Conservation (phyloP, 2,113 vertebrate species). For the Oryctolagus cuniculus region mOryCun1.1 NC_091440.1:71451001-71451500, state of each 20-base stretch:
- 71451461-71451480: constrained; percentile 1
- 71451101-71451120: neutral
- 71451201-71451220: neutral
- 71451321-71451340: constrained; percentile 12
- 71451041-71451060: constrained; percentile 36
- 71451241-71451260: constrained; percentile 47
- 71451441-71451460: neutral
- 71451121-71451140: neutral
- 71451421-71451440: constrained; percentile 16
- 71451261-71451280: neutral
- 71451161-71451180: neutral
- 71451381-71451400: constrained; percentile 46
- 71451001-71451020: neutral
- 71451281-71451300: neutral
- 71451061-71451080: constrained; percentile 50
- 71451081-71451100: neutral
- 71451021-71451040: neutral
- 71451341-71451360: constrained; percentile 1
- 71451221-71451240: neutral
- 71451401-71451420: constrained; percentile 23
- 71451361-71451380: constrained; percentile 21
- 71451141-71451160: neutral
- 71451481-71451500: constrained; percentile 35
- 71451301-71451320: constrained; percentile 2
- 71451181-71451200: neutral